Evolutionary conservation across 2,797 vertebrate genomes (phyloP).

Genomic region (Coregonus suidteri): DNA sequence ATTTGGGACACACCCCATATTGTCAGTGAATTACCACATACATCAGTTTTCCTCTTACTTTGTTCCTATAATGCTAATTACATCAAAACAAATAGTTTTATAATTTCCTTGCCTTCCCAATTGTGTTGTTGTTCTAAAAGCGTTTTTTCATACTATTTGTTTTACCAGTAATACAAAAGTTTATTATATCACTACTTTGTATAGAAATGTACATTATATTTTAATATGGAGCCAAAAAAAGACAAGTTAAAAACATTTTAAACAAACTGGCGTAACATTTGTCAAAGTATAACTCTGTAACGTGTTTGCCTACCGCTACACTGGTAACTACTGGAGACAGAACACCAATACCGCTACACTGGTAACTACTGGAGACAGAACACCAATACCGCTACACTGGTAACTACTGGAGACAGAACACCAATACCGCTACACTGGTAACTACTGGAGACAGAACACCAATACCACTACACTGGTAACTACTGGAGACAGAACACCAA

Average conservation of each 20-base stretch:
- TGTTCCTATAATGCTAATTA: conserved; percentile 13
- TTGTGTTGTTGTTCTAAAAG: conserved; percentile 44
- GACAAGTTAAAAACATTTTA: conserved; percentile 54
- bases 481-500: no score
- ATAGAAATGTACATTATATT: conserved; percentile 87
- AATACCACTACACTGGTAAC: no score
- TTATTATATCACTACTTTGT: conserved; percentile 81
- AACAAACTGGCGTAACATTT: conserved; percentile 75
- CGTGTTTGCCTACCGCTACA: conserved; percentile 76
- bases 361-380: background rate
- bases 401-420: no score
- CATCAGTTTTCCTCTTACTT: conserved; percentile 21
- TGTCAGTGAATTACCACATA: background rate
- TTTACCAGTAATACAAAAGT: conserved; percentile 58
- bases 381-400: no score
- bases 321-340: conserved; percentile 4
- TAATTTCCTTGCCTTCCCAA: background rate
- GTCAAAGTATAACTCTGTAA: conserved; percentile 80
- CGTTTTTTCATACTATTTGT: conserved; percentile 58
- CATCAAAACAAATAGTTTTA: background rate
- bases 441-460: no score
- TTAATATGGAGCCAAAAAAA: conserved; percentile 80
- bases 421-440: no score
- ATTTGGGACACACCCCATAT: background rate
- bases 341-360: background rate